Evolutionary conservation across 2,113 vertebrate genomes (phyloP).

Genomic region (Mola mola): DNA sequence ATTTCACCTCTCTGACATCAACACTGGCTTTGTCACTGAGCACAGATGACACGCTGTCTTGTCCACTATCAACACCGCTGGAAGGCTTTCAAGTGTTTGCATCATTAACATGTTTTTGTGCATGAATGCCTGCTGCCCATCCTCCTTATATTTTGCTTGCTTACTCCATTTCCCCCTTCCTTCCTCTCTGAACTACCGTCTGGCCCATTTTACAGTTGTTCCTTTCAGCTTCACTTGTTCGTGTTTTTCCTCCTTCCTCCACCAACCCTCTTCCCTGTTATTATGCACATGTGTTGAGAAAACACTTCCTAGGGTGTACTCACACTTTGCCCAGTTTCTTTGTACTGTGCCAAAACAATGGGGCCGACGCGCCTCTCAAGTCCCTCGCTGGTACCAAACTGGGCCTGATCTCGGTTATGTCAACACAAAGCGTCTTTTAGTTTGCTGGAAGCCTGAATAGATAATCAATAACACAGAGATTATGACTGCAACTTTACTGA

Average conservation of each 20-base stretch:
- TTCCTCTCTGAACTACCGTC: background rate
- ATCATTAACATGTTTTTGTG: slow-evolving; percentile 5
- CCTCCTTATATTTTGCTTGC: slow-evolving; percentile 8
- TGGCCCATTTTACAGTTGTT: background rate
- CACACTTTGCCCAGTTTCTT: no score
- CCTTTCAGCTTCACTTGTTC: background rate
- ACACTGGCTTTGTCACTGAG: slow-evolving; percentile 26
- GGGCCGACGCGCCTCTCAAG: no score
- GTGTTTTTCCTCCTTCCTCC: background rate
- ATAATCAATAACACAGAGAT: no score
- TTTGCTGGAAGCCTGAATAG: no score
- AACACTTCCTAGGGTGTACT: no score
- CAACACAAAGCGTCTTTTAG: no score
- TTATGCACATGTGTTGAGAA: no score
- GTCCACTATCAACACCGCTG: background rate
- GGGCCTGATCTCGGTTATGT: no score
- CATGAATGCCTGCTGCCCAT: background rate
- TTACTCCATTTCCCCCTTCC: background rate
- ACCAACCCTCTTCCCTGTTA: background rate
- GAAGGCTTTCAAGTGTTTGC: slow-evolving; percentile 29
- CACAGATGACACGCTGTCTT: slow-evolving; percentile 4
- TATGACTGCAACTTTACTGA: no score
- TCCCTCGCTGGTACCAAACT: no score
- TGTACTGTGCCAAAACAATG: no score
- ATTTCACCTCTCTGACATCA: slow-evolving; percentile 54